phyloP scores from a whole-genome alignment of 2,888 invertebrate genomes.

The Halocaridina rubra region DNA sequence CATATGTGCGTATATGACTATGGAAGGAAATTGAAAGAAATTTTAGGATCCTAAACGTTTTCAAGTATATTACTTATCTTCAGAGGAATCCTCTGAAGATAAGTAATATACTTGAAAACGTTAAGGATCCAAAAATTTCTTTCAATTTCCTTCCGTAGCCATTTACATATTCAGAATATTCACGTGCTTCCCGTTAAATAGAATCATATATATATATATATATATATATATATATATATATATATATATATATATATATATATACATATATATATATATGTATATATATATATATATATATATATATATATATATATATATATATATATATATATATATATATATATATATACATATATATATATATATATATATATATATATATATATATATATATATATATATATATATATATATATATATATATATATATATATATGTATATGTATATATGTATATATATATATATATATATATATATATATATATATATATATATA shows the following conservation, averaged over 20 bases:
- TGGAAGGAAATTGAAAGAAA: too few species aligned
- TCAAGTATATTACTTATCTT: too few species aligned
- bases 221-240: not conserved
- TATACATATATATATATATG: not conserved
- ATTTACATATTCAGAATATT: not conserved
- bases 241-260: not conserved
- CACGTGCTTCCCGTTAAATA: not conserved
- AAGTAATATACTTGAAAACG: too few species aligned
- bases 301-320: not conserved
- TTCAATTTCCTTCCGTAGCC: too few species aligned
- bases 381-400: not conserved
- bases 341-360: not conserved
- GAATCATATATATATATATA: not conserved
- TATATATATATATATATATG: not conserved
- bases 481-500: not conserved
- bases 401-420: not conserved
- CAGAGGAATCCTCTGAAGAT: too few species aligned
- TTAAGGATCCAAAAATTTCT: too few species aligned
- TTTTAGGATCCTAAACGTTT: too few species aligned
- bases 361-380: not conserved
- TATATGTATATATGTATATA: not conserved
- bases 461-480: not conserved
- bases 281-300: not conserved
- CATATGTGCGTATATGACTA: constrained; percentile 5
- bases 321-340: not conserved